Evolutionary conservation across 1,140 invertebrate genomes (phyloP), one percentile per base, ranked within the genome.

Genomic region (Diachasma alloeum): DNA sequence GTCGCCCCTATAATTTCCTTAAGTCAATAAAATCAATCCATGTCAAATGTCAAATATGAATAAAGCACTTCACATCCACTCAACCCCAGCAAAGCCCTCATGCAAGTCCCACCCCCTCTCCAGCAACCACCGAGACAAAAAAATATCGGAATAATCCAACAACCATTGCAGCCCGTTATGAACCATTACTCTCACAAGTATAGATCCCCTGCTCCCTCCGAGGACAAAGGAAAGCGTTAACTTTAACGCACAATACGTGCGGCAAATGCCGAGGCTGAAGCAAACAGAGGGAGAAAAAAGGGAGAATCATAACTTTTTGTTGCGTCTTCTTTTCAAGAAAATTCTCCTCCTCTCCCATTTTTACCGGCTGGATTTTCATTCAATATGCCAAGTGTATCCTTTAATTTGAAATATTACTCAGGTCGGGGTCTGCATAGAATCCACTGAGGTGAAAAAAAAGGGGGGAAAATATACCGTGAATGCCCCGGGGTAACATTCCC

Each of bases 301-400:
- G 48, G 1, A 56, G 15, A 56, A 56, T 56, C 48, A 19, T 56
- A 8, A 22, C n/a, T 17, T 56, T 56, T 56, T 56, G n/a, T 19
- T 17, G n/a, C 48, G n/a, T 8, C 19, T 17, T 56, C 48, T 56
- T 56, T 56, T 56, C 19, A 56, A 9, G 59, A 63, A 63, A 63
- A 26, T 63, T 63, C 39, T 42, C 39, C 39, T 37, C 36, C 36
- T 42, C 39, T 13, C 10, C 24, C 24, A 26, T 24, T 63, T 63
- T 63, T 63, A 26, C 10, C 59, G 59, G 59, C 19, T 8, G 24
- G 24, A 63, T 63, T 63, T 63, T 26, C 59, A 63, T 63, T 63
- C 59, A 63, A 63, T 63, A 63, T 63, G 59, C 59, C 59, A 63
- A 63, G 59, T 63, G 59, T 63, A 63, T 63, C 24, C 59, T 63